Conservation (phyloP, 2,888 invertebrate genomes). For the Zhuqinia jingwanae region DNA sequence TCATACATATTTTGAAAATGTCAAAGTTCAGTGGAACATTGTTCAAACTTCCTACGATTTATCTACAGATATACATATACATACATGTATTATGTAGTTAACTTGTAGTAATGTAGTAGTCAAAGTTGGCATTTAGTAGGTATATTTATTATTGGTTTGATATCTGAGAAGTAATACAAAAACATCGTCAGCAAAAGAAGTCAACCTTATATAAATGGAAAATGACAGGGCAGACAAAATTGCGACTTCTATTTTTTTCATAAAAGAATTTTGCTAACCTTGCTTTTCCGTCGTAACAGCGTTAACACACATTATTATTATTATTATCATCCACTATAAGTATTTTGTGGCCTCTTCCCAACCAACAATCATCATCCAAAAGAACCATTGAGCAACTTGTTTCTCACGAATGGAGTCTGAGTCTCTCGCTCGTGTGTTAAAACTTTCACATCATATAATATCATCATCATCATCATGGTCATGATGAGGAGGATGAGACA, state of each 20-base stretch:
- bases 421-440: conserved; percentile 30
- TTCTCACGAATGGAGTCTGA: background rate
- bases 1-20: too few relatives aligned
- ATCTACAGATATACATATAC: too few relatives aligned
- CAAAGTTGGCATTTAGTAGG: too few relatives aligned
- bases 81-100: background rate
- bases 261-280: background rate
- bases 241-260: background rate
- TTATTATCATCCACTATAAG: conserved; percentile 6
- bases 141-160: too few relatives aligned
- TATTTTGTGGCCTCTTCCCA: conserved; percentile 31
- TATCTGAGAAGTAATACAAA: background rate
- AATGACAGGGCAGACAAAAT: background rate
- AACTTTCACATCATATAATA: conserved; percentile 36
- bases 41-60: too few relatives aligned
- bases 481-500: background rate
- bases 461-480: background rate
- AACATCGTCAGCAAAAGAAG: too few relatives aligned
- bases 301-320: conserved; percentile 30
- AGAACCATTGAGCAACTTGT: conserved; percentile 38
- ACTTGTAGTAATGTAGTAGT: too few relatives aligned
- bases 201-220: too few relatives aligned
- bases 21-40: too few relatives aligned
- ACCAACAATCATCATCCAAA: conserved; percentile 9
- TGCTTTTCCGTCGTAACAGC: conserved; percentile 28